Conservation (phyloP, 1,140 invertebrate species). For the Brachionus paranguensis region DNA sequence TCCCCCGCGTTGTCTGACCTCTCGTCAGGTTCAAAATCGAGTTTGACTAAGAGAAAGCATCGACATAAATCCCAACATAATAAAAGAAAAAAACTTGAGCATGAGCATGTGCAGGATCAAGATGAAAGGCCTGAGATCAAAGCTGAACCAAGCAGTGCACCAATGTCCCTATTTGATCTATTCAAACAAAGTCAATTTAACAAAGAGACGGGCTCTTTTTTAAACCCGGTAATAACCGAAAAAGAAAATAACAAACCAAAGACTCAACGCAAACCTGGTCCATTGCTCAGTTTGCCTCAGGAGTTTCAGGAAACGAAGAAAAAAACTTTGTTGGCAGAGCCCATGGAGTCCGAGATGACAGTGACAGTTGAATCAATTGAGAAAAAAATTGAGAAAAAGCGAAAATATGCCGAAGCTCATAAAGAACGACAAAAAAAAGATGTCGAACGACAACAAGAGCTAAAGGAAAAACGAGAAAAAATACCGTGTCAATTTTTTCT, state of each 20-base stretch:
- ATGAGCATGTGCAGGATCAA: not conserved
- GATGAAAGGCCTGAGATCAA: not conserved
- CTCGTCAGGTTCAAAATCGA: not conserved
- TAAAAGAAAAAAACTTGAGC: not conserved
- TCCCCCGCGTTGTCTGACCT: not conserved
- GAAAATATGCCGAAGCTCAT: constrained; percentile 23
- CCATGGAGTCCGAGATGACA: not conserved
- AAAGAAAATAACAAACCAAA: constrained; percentile 29
- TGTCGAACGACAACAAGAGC: constrained; percentile 3
- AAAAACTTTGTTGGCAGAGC: not conserved
- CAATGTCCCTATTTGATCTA: constrained; percentile 30
- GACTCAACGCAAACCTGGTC: not conserved
- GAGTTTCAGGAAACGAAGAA: not conserved
- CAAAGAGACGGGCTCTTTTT: not conserved
- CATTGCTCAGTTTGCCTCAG: not conserved
- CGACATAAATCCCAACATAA: not conserved
- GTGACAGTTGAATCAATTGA: constrained; percentile 22
- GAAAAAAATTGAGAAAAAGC: constrained; percentile 34
- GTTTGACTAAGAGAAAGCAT: not conserved
- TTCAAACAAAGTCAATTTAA: not conserved
- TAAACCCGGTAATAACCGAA: constrained; percentile 26
- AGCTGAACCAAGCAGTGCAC: not conserved
- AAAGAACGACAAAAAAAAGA: constrained; percentile 37
- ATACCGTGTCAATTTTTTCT: constrained; percentile 30
- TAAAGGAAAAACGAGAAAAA: constrained; percentile 31